phyloP scores from a whole-genome alignment of 2,888 invertebrate species.

The Anticlea derivata region DNA sequence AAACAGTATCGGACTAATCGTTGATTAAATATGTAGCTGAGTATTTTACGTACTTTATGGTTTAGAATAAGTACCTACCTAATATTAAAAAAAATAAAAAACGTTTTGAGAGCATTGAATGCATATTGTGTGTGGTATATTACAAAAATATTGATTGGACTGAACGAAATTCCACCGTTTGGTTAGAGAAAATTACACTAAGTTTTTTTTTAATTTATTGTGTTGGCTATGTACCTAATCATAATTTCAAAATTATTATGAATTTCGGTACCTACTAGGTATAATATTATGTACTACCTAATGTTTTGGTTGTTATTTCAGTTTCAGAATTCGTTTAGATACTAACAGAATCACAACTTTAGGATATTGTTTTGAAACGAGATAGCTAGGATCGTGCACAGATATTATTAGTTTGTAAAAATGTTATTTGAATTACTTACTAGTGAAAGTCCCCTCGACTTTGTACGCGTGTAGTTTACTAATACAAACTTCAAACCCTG shows the following conservation, averaged over 20 bases:
- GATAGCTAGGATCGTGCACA: not conserved
- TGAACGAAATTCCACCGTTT: slow-evolving; percentile 41
- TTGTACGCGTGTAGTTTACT: too few species aligned
- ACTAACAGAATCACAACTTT: slow-evolving; percentile 6
- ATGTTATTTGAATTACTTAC: too few species aligned
- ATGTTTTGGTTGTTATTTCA: too few species aligned
- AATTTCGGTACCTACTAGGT: not conserved
- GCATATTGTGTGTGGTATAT: slow-evolving; percentile 25
- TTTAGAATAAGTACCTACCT: too few species aligned
- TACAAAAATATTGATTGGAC: slow-evolving; percentile 28
- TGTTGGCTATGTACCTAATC: slow-evolving; percentile 4
- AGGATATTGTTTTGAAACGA: not conserved
- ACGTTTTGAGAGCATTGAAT: slow-evolving; percentile 34
- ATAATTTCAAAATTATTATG: slow-evolving; percentile 1
- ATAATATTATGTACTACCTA: too few species aligned
- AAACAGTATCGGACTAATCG: too few species aligned
- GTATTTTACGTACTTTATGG: slow-evolving; percentile 9
- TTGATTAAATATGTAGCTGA: not conserved
- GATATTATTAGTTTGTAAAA: not conserved
- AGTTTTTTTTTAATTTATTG: slow-evolving; percentile 12
- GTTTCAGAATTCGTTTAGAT: not conserved
- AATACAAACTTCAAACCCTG: too few species aligned
- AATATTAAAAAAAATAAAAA: slow-evolving; percentile 22
- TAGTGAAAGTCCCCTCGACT: too few species aligned
- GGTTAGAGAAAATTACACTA: slow-evolving; percentile 31